phyloP scores from a whole-genome alignment of 1,140 invertebrate species.

The Aphelenchoides fujianensis region DNA sequence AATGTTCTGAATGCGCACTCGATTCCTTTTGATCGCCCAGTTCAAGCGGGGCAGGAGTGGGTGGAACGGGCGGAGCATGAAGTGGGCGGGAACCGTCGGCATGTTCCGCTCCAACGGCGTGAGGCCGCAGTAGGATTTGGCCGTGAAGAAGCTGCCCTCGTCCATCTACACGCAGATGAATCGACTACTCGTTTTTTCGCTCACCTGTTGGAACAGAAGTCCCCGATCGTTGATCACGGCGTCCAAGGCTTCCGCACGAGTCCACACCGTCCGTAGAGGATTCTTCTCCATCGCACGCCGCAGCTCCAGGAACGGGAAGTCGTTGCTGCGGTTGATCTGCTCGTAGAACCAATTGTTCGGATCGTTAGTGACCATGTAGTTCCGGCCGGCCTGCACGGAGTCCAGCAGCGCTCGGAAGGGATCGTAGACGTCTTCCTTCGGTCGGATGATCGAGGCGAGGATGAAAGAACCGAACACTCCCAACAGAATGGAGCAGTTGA shows the following conservation, averaged over 20 bases:
- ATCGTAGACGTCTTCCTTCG: not conserved
- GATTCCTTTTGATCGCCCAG: not conserved
- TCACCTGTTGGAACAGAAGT: conserved; percentile 1
- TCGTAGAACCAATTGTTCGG: not conserved
- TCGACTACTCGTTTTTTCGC: not conserved
- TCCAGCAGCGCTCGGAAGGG: not conserved
- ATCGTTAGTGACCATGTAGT: conserved; percentile 11
- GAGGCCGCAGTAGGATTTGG: not conserved
- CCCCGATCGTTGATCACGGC: not conserved
- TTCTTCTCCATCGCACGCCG: not conserved
- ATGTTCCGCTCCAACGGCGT: not conserved
- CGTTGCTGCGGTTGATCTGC: not conserved
- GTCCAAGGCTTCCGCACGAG: not conserved
- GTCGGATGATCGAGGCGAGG: conserved; percentile 4
- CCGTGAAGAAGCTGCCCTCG: not conserved
- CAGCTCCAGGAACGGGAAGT: not conserved
- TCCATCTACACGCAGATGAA: not conserved
- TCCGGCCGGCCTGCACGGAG: not conserved
- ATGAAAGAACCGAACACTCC: conserved; percentile 14
- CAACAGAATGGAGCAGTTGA: conserved; percentile 19
- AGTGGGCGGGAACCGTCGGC: not conserved
- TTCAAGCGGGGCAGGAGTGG: not conserved
- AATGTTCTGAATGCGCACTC: not conserved
- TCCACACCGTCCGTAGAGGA: not conserved
- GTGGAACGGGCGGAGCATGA: not conserved